Percentiles rank a stretch among this genome's conserved stretches.
Evolutionary conservation across 1,140 invertebrate species (phyloP).

Genomic region (Lutraria rhynchaena): DNA sequence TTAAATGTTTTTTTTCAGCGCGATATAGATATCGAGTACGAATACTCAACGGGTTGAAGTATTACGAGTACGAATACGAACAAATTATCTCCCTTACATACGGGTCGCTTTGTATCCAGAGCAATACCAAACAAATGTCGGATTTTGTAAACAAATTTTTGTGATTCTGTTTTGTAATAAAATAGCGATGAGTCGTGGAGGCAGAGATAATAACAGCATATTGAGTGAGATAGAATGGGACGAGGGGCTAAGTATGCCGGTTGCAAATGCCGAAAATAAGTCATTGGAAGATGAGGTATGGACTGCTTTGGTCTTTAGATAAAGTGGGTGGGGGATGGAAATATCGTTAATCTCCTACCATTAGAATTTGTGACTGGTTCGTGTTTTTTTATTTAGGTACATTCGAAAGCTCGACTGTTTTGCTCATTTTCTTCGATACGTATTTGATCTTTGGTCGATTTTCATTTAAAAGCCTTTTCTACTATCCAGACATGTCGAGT

Average conservation of each 20-base stretch:
- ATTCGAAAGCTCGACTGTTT: too few relatives aligned
- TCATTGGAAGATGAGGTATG: constrained; percentile 78
- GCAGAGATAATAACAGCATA: constrained; percentile 69
- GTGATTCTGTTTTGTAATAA: constrained; percentile 6
- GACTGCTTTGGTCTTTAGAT: neutral
- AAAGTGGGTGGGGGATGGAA: constrained; percentile 39
- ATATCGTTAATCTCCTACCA: too few relatives aligned
- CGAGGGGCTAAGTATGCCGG: constrained; percentile 81
- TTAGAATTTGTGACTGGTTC: too few relatives aligned
- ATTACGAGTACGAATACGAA: neutral
- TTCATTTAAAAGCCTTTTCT: too few relatives aligned
- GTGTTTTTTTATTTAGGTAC: too few relatives aligned
- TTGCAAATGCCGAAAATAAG: constrained; percentile 82
- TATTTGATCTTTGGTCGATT: too few relatives aligned
- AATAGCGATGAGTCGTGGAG: constrained; percentile 69
- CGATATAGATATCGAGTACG: neutral
- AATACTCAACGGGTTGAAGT: neutral
- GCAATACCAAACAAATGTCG: constrained; percentile 70
- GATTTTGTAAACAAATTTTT: constrained; percentile 33
- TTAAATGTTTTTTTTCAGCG: too few relatives aligned
- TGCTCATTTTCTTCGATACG: too few relatives aligned
- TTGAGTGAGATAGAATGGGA: constrained; percentile 81
- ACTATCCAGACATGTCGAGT: too few relatives aligned
- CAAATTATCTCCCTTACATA: constrained; percentile 69
- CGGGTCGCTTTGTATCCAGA: constrained; percentile 77